A percentile compares a stretch with the other conserved stretches of the same genome.
These are phyloP conservation scores for Mormyrus proboscirostris DNA, from an alignment of 2,797 vertebrate genomes.

Conservation along the genomic window DNA sequence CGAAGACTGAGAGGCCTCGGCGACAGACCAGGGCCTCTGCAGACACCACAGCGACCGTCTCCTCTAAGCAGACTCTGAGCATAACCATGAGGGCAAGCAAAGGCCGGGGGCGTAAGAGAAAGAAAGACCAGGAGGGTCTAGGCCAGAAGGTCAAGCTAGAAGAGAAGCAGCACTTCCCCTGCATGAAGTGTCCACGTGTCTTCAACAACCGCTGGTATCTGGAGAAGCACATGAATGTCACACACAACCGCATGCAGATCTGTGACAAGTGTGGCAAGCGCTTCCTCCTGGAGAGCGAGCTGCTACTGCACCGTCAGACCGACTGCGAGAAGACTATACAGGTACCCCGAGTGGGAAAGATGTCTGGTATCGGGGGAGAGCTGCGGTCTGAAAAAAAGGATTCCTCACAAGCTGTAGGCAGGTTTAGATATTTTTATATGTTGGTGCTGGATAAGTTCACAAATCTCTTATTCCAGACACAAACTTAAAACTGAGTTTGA, in stretches of 20 bases:
- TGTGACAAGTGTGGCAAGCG: slow-evolving; percentile 91
- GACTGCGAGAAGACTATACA: slow-evolving; percentile 98
- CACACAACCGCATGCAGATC: slow-evolving; percentile 96
- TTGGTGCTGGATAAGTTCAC: background rate
- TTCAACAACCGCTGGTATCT: slow-evolving; percentile 99
- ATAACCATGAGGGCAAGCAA: slow-evolving; percentile 55
- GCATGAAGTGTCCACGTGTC: slow-evolving; percentile 89
- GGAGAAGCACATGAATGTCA: slow-evolving; percentile 98
- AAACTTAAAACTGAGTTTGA: background rate
- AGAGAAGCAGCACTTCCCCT: slow-evolving; percentile 88
- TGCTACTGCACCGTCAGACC: slow-evolving; percentile 91
- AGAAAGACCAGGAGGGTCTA: slow-evolving; percentile 61
- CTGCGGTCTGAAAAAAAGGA: background rate
- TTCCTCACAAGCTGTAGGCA: background rate
- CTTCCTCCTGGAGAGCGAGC: slow-evolving; percentile 90
- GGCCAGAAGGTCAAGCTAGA: slow-evolving; percentile 89
- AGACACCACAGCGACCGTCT: slow-evolving; percentile 50
- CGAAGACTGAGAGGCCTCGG: slow-evolving; percentile 53
- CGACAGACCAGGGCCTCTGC: slow-evolving; percentile 52
- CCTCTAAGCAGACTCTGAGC: slow-evolving; percentile 51
- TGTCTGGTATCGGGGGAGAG: background rate
- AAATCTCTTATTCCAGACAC: background rate
- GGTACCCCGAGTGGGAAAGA: slow-evolving; percentile 53
- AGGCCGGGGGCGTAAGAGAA: slow-evolving; percentile 57
- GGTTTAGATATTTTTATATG: background rate